Evolutionary conservation across 2,797 vertebrate genomes (phyloP), one percentile per base, ranked within the genome.

Genomic region (Nannoperca australis): DNA sequence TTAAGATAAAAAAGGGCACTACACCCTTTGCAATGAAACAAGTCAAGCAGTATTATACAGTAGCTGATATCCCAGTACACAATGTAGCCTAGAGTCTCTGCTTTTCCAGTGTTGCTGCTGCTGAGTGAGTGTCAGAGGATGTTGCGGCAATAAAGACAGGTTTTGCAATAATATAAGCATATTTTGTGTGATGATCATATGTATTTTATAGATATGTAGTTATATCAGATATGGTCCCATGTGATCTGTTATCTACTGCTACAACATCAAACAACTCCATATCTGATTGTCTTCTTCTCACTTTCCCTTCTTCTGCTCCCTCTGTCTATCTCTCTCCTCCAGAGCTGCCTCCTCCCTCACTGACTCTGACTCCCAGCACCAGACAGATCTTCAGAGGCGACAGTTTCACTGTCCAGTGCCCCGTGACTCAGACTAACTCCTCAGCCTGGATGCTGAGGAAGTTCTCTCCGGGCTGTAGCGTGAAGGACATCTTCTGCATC

Each of bases 291-390:
- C 18, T 5, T 38, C 8, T 13, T 24, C 54, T 72, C 15, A 24
- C 18, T 56, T 38, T 62, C 10, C 54, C 22, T 34, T 44, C 50
- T 24, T 54, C 59, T 51, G n/a, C 42, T 69, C 22, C n/a, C 27
- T 49, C 20, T n/a, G 24, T 65, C 11, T 22, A 40, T 54, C 32
- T 53, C 55, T 71, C 36, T 64, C 67, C 62, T 73, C 60, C 72
- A 94, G 92, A 82, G 4, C 59, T 44, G 22, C 70, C 71, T 11
- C 85, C 79, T 68, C 72, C 79, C 42, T 79, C 60, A 0, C 72
- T 94, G 53, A 85, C 50, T 32, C 64, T 95, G 78, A 50, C 30
- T 20, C 93, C 93, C 59, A 84, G 70, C 89, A 91, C 44, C 73
- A 86, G 77, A n/a, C 91, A 91, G 58, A 70, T 93, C 54, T 86